Evolutionary conservation across 2,113 vertebrate genomes (phyloP), one percentile per base, ranked within the genome.

Genomic region (Sapajus apella): DNA sequence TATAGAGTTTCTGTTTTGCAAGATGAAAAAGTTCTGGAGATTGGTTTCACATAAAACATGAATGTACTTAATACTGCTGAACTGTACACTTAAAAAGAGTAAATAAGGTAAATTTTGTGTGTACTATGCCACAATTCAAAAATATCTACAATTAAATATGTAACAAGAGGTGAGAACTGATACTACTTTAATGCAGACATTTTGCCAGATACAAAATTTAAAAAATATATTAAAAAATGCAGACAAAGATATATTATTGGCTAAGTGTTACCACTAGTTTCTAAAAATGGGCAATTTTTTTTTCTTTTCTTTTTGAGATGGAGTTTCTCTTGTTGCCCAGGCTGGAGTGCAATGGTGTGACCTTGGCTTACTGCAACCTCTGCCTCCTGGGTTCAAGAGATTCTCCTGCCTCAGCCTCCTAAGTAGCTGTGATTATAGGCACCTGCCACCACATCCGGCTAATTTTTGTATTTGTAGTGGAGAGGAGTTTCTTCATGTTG

Each of bases 21-120:
- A 87, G 55, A 61, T 79, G 45, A 52, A 85, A 47, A 95, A 87
- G 45, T 77, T 82, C 40, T 58, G 23, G 17, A 91, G 32, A 47
- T 68, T 64, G n/a, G 23, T 93, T 93, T 10, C 50, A 94, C 56
- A 77, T 85, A 47, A 95, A 89, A 66, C 66, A 56, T 76, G 55
- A 96, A 61, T 80, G 72, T 82, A 50, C 2, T 40, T 45, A 73
- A 52, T 21, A 50, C 11, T 64, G 17, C 13, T 93, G 18, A 83
- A 83, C n/a, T 66, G 0, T 81, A 61, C 4, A 14, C 58, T 79
- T 90, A 81, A 94, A 82, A 83, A 32, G 66, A 35, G 13, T 66
- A 40, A 79, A 23, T 35, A 91, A 76, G 21, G 35, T 84, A 73
- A 79, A 79, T 84, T 92, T 79, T 88, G 27, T 79, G 27, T 37